These are phyloP conservation scores for Erythrocercus mccallii DNA, from an alignment of 2,113 vertebrate species.

Conservation along the genomic window DNA sequence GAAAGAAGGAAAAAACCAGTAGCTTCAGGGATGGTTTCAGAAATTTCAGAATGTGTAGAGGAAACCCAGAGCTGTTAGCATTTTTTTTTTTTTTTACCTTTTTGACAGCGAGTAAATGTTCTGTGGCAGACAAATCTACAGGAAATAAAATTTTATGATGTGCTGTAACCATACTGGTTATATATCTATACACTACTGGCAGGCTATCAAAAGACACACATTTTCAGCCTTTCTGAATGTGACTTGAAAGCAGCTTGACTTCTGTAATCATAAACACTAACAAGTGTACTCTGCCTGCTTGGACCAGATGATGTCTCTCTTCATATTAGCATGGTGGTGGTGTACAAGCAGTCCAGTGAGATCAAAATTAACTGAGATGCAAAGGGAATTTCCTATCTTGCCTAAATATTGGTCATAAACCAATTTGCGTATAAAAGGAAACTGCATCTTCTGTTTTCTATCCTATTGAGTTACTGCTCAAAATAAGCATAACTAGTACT, in stretches of 20 bases:
- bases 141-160: constrained; percentile 65
- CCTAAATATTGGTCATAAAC: background rate
- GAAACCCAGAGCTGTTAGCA: constrained; percentile 37
- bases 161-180: constrained; percentile 22
- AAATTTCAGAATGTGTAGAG: constrained; percentile 29
- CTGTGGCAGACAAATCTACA: constrained; percentile 67
- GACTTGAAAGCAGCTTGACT: constrained; percentile 60
- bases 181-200: constrained; percentile 45
- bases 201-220: constrained; percentile 42
- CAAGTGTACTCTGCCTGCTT: background rate
- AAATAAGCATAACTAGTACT: background rate
- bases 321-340: background rate
- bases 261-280: constrained; percentile 43
- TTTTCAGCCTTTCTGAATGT: constrained; percentile 11
- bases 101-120: constrained; percentile 67
- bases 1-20: constrained; percentile 7
- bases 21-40: constrained; percentile 34
- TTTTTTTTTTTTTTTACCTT: constrained; percentile 47
- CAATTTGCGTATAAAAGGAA: background rate
- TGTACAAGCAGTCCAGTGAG: background rate
- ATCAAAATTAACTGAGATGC: background rate
- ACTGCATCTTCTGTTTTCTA: background rate
- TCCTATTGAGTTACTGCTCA: background rate
- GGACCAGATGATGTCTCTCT: background rate
- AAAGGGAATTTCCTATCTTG: background rate